Evolutionary conservation across 2,888 invertebrate genomes (phyloP), one percentile per base, ranked within the genome.

Genomic region (Mythimna pallens): DNA sequence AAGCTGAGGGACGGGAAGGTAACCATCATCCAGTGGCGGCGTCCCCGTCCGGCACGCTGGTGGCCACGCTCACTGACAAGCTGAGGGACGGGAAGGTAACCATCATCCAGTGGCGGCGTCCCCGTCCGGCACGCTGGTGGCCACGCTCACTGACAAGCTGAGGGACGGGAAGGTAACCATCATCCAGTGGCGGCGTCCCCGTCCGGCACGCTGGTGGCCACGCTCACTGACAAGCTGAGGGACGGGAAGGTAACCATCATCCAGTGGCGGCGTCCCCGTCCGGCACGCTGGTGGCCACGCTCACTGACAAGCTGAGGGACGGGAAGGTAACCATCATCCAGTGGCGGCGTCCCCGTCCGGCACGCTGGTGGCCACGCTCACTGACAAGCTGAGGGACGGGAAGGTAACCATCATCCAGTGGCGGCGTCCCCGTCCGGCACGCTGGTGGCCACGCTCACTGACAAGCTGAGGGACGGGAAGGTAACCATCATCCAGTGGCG

Each of bases 261-360:
- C 30, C 30, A 0, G 57, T 30, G 59, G n/a, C 36, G 59, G 59
- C 36, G 36, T 30, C 30, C 8, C 30, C 57, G 17, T 30, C 30
- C 8, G 57, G 30, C 30, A 30, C 57, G 57, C 57, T 57, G 17
- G 57, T 57, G 20, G 57, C 57, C 57, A 57, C 30, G 20, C 61
- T 61, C 36, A 61, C 61, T 9, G 57, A 36, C 36, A 61, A 36
- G 36, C 61, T 61, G 36, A 12, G n/a, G 12, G 36, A 61, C 22
- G 96, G 97, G 81, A 93, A 97, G 93, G 96, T 54, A 54, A 25
- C 12, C 88, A 94, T 5, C 89, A 96, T 34, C 93, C 96, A 0
- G 91, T 93, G 10, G 97, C 97, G 88, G 96, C 97, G 82, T 92
- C 91, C 34, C 95, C 96, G 2, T 90, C 97, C 0, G 97, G 97